Evolutionary conservation across 2,888 invertebrate species (phyloP), one percentile per base, ranked within the genome.

Genomic region (Neuroscelio doddi): DNA sequence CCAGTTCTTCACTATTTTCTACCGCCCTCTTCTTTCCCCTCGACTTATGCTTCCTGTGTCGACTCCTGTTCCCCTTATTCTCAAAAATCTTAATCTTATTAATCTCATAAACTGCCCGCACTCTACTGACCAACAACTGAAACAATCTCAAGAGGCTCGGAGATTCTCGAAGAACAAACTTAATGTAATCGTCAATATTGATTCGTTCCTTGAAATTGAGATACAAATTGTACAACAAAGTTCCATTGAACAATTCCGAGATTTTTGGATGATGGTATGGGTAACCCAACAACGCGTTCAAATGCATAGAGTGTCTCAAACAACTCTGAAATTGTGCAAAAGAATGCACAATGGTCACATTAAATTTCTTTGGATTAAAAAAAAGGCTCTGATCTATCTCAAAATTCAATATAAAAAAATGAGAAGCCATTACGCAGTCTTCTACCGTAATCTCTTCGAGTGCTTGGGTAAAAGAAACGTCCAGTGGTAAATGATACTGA

Each of bases 181-280:
- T 12, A 16, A 62, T 41, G 7, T 39, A 34, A 39, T 86, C 82
- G 1, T 92, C 77, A 76, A 90, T 84, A 72, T 90, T 86, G 0
- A 78, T 64, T 15, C 91, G 88, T 64, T 86, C 87, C 62, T 87
- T 88, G 42, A 93, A 86, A 82, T 90, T 89, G 21, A 85, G 82
- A 57, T 89, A 90, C 17, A 92, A 83, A 85, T 94, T 94, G 74
- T 93, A 94, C 0, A 92, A 80, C 81, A 93, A 90, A 0, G 92
- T 91, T 0, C 94, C 93, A 82, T 92, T 91, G 70, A 88, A 93
- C 64, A 89, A 86, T 72, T 89, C 88, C n/a, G 88, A 88, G 75
- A 91, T 87, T 29, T 86, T 84, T 32, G 89, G 87, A 67, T 85
- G 82, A 27, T 86, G 77, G 75, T 89, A 90, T 0, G 91, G 91